Conservation (phyloP, 2,797 vertebrate species). For the Todus mexicanus region DNA sequence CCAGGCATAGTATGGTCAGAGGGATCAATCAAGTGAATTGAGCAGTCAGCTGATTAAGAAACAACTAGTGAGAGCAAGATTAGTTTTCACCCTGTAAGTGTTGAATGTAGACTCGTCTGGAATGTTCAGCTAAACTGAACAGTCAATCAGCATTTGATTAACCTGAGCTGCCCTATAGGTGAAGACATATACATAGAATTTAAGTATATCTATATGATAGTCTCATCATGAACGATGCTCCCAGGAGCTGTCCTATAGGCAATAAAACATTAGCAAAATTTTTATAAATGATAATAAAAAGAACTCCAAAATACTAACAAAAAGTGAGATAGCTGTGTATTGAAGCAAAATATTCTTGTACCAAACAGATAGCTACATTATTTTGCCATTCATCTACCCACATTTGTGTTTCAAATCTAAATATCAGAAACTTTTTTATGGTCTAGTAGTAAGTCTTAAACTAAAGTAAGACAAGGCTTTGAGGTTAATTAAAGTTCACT, state of each 20-base stretch:
- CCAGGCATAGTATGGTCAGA: neutral
- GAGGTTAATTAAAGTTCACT: slow-evolving; percentile 49
- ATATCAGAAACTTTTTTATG: neutral
- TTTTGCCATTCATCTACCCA: neutral
- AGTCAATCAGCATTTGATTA: neutral
- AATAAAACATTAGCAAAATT: neutral
- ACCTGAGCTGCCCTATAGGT: neutral
- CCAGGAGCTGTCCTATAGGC: neutral
- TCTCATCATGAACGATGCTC: neutral
- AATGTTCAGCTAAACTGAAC: neutral
- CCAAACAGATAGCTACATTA: neutral
- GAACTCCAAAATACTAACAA: neutral
- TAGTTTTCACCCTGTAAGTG: slow-evolving; percentile 19
- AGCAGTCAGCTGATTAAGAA: slow-evolving; percentile 11
- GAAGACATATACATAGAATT: neutral
- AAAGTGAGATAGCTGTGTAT: neutral
- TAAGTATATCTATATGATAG: neutral
- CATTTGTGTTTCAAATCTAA: neutral
- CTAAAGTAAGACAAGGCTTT: neutral
- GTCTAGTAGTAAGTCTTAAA: neutral
- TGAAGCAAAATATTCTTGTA: neutral
- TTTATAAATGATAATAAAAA: neutral
- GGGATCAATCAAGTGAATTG: slow-evolving; percentile 26
- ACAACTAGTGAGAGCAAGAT: neutral
- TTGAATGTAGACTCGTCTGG: neutral